Evolutionary conservation across 1,140 invertebrate species (phyloP), one percentile per base, ranked within the genome.

Genomic region (Sminthurinus signatus): DNA sequence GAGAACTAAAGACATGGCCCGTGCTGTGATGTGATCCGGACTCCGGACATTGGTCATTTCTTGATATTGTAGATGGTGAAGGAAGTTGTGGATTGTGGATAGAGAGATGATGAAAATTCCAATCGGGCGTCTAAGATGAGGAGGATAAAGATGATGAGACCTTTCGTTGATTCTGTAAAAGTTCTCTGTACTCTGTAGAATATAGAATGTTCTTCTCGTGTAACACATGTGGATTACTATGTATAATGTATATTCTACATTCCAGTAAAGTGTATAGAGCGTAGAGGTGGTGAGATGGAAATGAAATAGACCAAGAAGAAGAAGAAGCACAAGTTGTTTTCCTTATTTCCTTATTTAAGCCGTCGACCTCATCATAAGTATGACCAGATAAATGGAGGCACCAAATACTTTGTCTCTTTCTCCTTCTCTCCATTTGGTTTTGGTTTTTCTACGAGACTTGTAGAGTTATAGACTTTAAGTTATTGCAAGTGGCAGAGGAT

Each of bases 311-410:
- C 5, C 5, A 8, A 46, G 15, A 19, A 46, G 44, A 21, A 5
- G 21, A 46, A 14, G 44, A 19, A 10, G 44, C 5, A 10, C 5
- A 46, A 39, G 8, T 8, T 17, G 8, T 39, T 8, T 8, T 10
- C 8, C 36, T 39, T 39, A 17, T 39, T 39, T 39, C 36, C 36
- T 39, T 39, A 39, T 17, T 10, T 17, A 39, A 14, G 44, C 4
- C 19, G 21, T 4, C 5, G 15, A 46, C 5, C 32, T 14, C 44
- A 46, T 46, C 44, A 46, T 46, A 46, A 46, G 44, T 23, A 43
- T 23, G 36, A 43, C 19, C 42, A 59, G 21, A 44, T 59, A 59
- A 59, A 44, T 23, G 42, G 39, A 59, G 42, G 42, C 56, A 59
- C 36, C 43, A 59, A 46, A 46, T 5, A 4, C 5, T 46, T 46